phyloP scores from a whole-genome alignment of 2,888 invertebrate species.

The Bimastos eiseni region DNA sequence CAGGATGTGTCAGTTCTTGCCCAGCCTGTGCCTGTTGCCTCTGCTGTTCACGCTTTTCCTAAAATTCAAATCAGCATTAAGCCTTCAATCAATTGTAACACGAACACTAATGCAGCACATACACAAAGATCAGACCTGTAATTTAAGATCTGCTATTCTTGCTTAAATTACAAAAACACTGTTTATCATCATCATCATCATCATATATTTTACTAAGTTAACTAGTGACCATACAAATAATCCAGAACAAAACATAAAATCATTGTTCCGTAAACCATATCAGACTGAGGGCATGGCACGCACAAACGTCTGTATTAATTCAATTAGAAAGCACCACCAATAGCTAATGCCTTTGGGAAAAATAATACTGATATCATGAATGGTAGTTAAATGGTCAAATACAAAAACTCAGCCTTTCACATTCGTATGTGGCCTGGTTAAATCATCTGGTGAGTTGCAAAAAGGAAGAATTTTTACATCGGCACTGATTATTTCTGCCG shows the following conservation, averaged over 20 bases:
- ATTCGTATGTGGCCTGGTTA: too few relatives aligned
- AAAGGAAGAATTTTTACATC: too few relatives aligned
- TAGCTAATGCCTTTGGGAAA: not conserved
- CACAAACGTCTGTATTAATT: not conserved
- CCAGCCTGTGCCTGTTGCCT: slow-evolving; percentile 46
- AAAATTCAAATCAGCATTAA: slow-evolving; percentile 25
- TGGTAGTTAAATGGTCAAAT: too few relatives aligned
- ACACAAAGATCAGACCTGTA: not conserved
- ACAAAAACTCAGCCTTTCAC: too few relatives aligned
- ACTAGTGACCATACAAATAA: not conserved
- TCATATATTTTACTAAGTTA: too few relatives aligned
- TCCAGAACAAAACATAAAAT: not conserved
- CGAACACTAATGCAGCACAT: not conserved
- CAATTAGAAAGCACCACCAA: not conserved
- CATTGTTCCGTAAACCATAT: not conserved
- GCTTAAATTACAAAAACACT: not conserved
- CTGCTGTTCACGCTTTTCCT: slow-evolving; percentile 83
- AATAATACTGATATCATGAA: not conserved
- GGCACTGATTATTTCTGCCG: too few relatives aligned
- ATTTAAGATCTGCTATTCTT: not conserved
- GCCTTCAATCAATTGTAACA: not conserved
- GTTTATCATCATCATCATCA: not conserved
- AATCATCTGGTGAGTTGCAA: too few relatives aligned
- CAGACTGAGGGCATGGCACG: not conserved
- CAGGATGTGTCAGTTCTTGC: not conserved